Evolutionary conservation across 2,113 vertebrate species (phyloP).

Genomic region (Rhagologus leucostigma): DNA sequence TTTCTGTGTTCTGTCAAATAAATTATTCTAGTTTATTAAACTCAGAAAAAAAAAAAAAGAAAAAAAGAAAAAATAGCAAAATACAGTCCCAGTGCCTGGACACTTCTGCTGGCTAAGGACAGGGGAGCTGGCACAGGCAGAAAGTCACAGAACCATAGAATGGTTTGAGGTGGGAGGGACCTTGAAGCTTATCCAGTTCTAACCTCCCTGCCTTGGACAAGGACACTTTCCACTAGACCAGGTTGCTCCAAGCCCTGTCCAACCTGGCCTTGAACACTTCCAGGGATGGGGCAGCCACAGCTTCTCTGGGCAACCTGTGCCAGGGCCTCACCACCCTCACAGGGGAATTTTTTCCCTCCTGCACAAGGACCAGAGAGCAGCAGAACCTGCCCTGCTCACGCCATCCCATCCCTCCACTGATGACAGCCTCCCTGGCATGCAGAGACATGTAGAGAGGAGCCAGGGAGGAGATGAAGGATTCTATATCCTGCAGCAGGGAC

Average conservation of each 20-base stretch:
- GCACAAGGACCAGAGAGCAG: background rate
- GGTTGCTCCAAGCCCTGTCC: background rate
- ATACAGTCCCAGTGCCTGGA: background rate
- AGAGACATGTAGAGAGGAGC: background rate
- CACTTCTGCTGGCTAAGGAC: background rate
- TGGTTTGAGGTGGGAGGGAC: background rate
- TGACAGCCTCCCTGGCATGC: background rate
- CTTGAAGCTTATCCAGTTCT: background rate
- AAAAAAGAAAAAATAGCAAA: background rate
- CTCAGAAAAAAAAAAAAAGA: background rate
- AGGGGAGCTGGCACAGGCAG: background rate
- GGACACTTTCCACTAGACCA: background rate
- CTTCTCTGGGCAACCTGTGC: background rate
- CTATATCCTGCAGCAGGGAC: background rate
- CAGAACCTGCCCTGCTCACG: background rate
- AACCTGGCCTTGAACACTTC: background rate
- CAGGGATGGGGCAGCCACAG: background rate
- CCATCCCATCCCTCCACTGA: background rate
- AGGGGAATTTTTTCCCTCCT: background rate
- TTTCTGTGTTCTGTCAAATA: slow-evolving; percentile 72
- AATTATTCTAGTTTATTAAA: slow-evolving; percentile 78
- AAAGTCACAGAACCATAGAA: background rate
- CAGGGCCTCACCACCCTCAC: background rate
- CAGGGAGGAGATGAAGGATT: background rate
- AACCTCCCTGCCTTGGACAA: background rate